Conservation (phyloP, 2,113 vertebrate species). For the Microtus pennsylvanicus region DNA sequence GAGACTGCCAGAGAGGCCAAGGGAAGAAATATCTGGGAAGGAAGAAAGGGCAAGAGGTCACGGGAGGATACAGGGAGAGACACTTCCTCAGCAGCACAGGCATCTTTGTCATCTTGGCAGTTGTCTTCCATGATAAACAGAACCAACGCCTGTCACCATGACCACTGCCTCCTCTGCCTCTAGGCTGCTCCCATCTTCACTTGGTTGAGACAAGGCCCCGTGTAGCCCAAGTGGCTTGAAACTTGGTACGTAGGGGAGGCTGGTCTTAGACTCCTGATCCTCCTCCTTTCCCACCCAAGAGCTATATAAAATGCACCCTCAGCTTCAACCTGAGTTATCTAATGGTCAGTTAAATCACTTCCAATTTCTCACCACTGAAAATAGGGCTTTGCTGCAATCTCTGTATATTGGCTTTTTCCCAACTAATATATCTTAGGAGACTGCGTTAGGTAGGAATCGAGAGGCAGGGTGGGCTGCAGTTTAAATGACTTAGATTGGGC, state of each 20-base stretch:
- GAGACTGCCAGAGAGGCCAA: not conserved
- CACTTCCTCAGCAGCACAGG: not conserved
- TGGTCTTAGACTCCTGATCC: not conserved
- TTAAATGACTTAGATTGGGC: not conserved
- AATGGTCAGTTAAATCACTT: not conserved
- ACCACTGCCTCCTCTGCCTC: not conserved
- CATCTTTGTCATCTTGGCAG: not conserved
- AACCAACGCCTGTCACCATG: not conserved
- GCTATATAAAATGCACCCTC: not conserved
- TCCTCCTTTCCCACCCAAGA: not conserved
- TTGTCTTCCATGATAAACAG: not conserved
- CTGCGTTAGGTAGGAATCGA: conserved; percentile 45
- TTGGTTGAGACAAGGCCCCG: not conserved
- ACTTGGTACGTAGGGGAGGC: too few species aligned
- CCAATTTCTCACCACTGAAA: not conserved
- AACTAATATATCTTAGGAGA: not conserved
- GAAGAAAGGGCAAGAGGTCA: not conserved
- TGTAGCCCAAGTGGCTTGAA: not conserved
- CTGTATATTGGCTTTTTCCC: not conserved
- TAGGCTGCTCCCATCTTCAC: not conserved
- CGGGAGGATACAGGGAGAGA: not conserved
- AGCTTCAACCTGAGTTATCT: not conserved
- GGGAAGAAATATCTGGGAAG: conserved; percentile 22
- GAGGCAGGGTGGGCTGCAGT: not conserved
- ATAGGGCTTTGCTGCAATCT: not conserved